Percentiles rank a stretch among this genome's conserved stretches.
Evolutionary conservation across 2,797 vertebrate species (phyloP).

Genomic region (Phaenicophaeus curvirostris): DNA sequence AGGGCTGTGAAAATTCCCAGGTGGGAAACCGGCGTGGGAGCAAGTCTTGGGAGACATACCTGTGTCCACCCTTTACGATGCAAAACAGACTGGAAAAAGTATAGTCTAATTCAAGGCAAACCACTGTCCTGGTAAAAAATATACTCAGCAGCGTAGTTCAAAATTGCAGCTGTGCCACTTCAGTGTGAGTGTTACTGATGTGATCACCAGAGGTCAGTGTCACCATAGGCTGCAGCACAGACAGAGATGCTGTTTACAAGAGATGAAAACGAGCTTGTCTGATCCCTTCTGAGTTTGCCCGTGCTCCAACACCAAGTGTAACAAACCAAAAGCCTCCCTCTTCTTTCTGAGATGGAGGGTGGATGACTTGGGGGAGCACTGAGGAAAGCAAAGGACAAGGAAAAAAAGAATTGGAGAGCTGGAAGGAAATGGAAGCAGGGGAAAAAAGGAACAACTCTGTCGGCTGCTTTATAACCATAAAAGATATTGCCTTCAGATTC

Average conservation of each 20-base stretch:
- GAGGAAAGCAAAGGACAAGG: not conserved
- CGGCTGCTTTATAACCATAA: not conserved
- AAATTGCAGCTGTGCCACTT: not conserved
- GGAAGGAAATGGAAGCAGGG: not conserved
- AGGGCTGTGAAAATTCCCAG: not conserved
- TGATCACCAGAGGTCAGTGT: conserved; percentile 73
- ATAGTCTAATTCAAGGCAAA: not conserved
- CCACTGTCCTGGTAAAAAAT: not conserved
- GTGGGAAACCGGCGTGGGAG: not conserved
- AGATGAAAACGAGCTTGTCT: not conserved
- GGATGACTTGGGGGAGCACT: not conserved
- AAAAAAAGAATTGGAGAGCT: not conserved
- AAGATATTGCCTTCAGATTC: conserved; percentile 28
- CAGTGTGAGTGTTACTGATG: conserved; percentile 8
- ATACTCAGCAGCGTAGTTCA: not conserved
- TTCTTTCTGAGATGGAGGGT: not conserved
- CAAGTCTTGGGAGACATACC: not conserved
- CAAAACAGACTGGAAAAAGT: not conserved
- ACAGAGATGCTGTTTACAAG: not conserved
- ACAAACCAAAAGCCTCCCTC: not conserved
- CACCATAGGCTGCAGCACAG: conserved; percentile 40
- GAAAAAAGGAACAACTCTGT: conserved; percentile 29
- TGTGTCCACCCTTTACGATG: not conserved
- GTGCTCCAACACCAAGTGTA: not conserved
- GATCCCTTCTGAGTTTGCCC: not conserved